Base-by-base conservation (phyloP, 2,797 vertebrate species). In the Heterohyrax brucei region DNA sequence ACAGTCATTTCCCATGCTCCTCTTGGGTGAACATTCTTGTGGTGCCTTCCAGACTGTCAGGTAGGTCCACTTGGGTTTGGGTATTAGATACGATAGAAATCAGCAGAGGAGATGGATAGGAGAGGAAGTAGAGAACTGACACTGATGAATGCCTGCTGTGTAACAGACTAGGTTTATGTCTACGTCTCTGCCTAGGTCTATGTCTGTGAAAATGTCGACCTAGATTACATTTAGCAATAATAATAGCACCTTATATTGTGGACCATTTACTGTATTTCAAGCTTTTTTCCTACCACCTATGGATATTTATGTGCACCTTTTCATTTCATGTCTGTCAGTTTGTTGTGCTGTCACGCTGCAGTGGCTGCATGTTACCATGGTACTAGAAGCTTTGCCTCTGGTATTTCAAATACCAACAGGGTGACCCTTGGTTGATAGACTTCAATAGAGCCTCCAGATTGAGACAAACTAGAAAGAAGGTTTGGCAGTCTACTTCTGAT, bases 21-120 rank as follows among this genome's bases (percentile, higher is more conserved):
- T 62, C 61, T 66, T n/a, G 66, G 50, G 56, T 48, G n/a, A 64
- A 19, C 5, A 16, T 77, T 50, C 77, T 46, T 83, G 50, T 66
- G 33, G n/a, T 0, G 1, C 28, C 10, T 2, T 88, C 61, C 64
- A 24, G 53, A 56, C 50, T 59, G 7, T 53, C 61, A 84, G 72
- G 46, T 44, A 53, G 70, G 44, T 39, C 61, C 28, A 78, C 18
- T 18, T 75, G 59, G 39, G 21, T 81, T 88, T 39, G 1, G 13
- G 14, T 53, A 87, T 72, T 84, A 85, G 21, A 62, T 28, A 68
- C 53, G 46, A 50, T 91, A 59, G 61, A 87, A 85, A 88, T 44
- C 73, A 81, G 28, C 75, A 91, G 75, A 80, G 70, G 48, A 26
- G 62, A 53, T 28, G 56, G 22, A 30, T 39, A 79, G 19, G 59